Percentiles rank a stretch among this genome's conserved stretches.
Evolutionary conservation across 2,113 vertebrate genomes (phyloP).

Genomic region (Thunnus maccoyii): DNA sequence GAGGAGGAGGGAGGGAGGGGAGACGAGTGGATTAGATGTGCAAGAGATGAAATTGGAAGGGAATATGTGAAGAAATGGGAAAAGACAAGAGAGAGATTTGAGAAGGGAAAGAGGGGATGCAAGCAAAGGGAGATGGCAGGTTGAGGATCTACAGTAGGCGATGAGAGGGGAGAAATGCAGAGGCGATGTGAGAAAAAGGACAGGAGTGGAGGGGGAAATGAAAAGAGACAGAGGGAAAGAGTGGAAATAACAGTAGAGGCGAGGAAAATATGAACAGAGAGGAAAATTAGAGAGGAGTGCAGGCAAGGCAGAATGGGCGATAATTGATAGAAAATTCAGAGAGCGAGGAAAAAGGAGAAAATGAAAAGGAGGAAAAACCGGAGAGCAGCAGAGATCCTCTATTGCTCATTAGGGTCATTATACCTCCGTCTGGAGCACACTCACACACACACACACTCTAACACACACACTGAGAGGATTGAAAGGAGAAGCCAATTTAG

Average conservation of each 20-base stretch:
- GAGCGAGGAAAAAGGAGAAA: slow-evolving; percentile 43
- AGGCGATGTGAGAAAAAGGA: slow-evolving; percentile 4
- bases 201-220: slow-evolving; percentile 31
- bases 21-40: neutral
- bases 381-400: slow-evolving; percentile 63
- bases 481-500: slow-evolving; percentile 70
- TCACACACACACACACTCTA: slow-evolving; percentile 13
- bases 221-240: slow-evolving; percentile 38
- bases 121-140: slow-evolving; percentile 24
- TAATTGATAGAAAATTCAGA: slow-evolving; percentile 76
- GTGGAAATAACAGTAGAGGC: slow-evolving; percentile 31
- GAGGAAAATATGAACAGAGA: slow-evolving; percentile 41
- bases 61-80: slow-evolving; percentile 1
- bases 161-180: neutral
- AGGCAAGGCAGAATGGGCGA: slow-evolving; percentile 56
- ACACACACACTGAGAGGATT: slow-evolving; percentile 44
- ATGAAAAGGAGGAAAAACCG: slow-evolving; percentile 48
- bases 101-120: slow-evolving; percentile 4
- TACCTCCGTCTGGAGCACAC: slow-evolving; percentile 42
- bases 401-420: slow-evolving; percentile 78
- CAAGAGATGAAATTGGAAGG: slow-evolving; percentile 26
- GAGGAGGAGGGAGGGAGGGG: neutral
- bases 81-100: neutral
- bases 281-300: slow-evolving; percentile 57
- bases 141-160: neutral